phyloP scores from a whole-genome alignment of 2,797 vertebrate species.

The Bufotes viridis region DNA sequence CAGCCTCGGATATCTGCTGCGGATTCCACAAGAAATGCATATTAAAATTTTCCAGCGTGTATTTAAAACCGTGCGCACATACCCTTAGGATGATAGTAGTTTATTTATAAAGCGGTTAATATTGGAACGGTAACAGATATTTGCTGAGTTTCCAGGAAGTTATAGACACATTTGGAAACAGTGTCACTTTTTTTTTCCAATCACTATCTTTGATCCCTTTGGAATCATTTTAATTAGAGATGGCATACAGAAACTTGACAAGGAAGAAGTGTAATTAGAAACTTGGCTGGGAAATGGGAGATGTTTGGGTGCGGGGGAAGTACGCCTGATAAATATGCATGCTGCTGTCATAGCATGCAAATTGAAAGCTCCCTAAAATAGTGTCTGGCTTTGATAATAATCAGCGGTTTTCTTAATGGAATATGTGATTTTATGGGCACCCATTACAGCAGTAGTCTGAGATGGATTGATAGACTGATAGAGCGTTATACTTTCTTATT shows the following conservation, averaged over 20 bases:
- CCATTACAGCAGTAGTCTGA: not conserved
- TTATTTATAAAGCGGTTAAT: not conserved
- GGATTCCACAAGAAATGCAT: no score
- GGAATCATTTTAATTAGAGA: conserved; percentile 61
- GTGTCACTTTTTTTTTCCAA: conserved; percentile 43
- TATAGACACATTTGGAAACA: conserved; percentile 51
- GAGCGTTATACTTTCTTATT: not conserved
- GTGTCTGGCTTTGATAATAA: conserved; percentile 29
- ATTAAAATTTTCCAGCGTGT: no score
- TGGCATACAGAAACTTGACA: conserved; percentile 55
- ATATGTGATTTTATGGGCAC: not conserved
- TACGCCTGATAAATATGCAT: conserved; percentile 61
- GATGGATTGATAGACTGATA: not conserved
- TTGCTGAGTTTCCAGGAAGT: conserved; percentile 36
- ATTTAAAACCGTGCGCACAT: no score
- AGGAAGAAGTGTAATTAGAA: conserved; percentile 61
- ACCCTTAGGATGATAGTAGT: not conserved
- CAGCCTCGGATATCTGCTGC: no score
- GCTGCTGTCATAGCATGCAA: conserved; percentile 47
- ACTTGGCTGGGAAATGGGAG: conserved; percentile 50
- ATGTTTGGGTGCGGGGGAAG: conserved; percentile 62
- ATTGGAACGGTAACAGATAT: not conserved
- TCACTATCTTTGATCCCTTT: conserved; percentile 60
- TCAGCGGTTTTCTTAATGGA: conserved; percentile 3
- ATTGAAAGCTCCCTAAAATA: conserved; percentile 43